Evolutionary conservation across 1,140 invertebrate genomes (phyloP).

Genomic region (Philotrypesis tridentata): DNA sequence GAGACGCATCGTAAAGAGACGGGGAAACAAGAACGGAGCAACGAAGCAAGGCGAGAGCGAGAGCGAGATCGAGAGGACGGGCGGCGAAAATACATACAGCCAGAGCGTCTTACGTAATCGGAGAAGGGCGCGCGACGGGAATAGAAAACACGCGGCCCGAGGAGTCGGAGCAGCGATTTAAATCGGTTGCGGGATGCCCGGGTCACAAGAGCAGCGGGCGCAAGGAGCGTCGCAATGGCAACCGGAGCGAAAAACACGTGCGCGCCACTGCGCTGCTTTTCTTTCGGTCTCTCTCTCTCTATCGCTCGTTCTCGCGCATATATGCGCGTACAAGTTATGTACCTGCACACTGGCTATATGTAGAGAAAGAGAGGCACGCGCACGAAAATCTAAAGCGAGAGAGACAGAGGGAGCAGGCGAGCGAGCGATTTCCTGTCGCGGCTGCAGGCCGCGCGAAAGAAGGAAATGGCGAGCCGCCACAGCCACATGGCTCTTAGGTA

Average conservation of each 20-base stretch:
- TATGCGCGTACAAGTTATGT: background rate
- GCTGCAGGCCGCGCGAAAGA: background rate
- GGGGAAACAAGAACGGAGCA: background rate
- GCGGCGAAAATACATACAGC: background rate
- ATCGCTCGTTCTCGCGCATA: background rate
- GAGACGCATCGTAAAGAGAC: background rate
- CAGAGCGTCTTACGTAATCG: constrained; percentile 38
- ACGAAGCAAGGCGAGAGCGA: background rate
- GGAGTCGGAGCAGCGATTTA: background rate
- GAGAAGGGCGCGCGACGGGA: constrained; percentile 26
- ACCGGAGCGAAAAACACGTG: constrained; percentile 7
- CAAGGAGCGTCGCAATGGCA: background rate
- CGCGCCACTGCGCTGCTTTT: background rate
- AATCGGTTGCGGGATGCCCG: background rate
- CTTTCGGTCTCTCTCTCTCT: too few species aligned
- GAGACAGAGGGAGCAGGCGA: background rate
- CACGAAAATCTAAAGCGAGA: constrained; percentile 14
- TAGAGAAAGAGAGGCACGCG: background rate
- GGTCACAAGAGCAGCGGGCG: background rate
- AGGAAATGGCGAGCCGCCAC: constrained; percentile 16
- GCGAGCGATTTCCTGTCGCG: constrained; percentile 33
- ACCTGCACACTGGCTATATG: background rate
- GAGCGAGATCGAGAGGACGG: background rate
- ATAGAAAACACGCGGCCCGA: constrained; percentile 1
- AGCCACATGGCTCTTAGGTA: constrained; percentile 44